Percentiles rank a stretch among this genome's conserved stretches.
Evolutionary conservation across 2,797 vertebrate species (phyloP).

Genomic region (Buphagus erythrorhynchus): DNA sequence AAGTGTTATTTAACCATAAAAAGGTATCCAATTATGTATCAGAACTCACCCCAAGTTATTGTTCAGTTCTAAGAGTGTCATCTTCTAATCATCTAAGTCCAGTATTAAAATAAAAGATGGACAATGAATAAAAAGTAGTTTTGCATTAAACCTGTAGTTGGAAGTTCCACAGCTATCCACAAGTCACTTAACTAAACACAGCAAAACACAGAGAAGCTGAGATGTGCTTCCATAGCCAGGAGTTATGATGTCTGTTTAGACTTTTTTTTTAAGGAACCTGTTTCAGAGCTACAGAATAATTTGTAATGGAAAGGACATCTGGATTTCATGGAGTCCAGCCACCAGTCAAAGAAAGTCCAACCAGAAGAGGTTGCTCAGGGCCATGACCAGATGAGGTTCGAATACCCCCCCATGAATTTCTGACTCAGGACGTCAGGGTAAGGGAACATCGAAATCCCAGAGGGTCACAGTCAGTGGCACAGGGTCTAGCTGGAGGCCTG

Average conservation of each 20-base stretch:
- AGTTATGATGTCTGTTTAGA: not conserved
- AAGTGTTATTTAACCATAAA: not conserved
- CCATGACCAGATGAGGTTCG: not conserved
- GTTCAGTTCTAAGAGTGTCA: not conserved
- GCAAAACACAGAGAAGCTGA: not conserved
- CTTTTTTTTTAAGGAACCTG: not conserved
- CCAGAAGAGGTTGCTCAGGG: not conserved
- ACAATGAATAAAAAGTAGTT: not conserved
- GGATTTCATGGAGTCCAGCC: not conserved
- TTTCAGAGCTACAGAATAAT: not conserved
- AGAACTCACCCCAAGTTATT: not conserved
- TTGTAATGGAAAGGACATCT: not conserved
- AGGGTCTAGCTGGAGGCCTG: not conserved
- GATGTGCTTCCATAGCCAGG: not conserved
- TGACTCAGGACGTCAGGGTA: not conserved
- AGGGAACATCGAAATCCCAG: not conserved
- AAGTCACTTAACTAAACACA: not conserved
- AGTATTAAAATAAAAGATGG: not conserved
- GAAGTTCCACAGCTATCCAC: not conserved
- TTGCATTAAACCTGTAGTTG: not conserved
- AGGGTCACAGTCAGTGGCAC: not conserved
- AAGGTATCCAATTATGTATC: not conserved
- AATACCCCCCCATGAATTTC: not conserved
- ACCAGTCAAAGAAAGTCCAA: not conserved
- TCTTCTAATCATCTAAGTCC: not conserved